phyloP scores from a whole-genome alignment of 2,113 vertebrate genomes.

The Guaruba guarouba region DNA sequence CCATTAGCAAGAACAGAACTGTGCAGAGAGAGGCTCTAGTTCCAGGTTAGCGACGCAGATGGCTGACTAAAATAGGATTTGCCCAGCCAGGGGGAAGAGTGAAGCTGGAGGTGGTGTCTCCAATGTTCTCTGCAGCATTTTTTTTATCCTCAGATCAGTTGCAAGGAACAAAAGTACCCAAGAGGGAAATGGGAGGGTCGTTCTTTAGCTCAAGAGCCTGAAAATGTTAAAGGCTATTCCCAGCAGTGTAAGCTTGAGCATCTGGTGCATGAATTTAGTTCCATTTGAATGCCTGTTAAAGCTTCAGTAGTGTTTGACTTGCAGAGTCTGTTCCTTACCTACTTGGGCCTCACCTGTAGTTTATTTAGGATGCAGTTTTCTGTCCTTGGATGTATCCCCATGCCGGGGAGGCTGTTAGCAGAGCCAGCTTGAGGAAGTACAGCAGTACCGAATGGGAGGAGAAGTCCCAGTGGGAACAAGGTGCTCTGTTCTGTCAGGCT shows the following conservation, averaged over 20 bases:
- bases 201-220: background rate
- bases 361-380: background rate
- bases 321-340: background rate
- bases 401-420: background rate
- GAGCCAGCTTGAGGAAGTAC: background rate
- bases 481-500: background rate
- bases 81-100: background rate
- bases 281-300: background rate
- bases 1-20: constrained; percentile 1
- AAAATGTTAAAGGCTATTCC: background rate
- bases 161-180: background rate
- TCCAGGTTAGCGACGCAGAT: constrained; percentile 15
- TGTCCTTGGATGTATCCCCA: background rate
- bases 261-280: background rate
- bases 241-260: background rate
- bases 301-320: background rate
- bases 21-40: background rate
- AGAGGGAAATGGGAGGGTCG: background rate
- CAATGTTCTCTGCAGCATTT: background rate
- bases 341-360: background rate
- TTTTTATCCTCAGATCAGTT: background rate
- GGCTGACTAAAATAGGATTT: constrained; percentile 42
- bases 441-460: background rate
- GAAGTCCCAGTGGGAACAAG: background rate
- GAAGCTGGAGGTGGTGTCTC: constrained; percentile 24